Percentiles rank a stretch among this genome's conserved stretches.
Evolutionary conservation across 2,797 vertebrate genomes (phyloP).

Genomic region (Stomatorhinus walkeri): DNA sequence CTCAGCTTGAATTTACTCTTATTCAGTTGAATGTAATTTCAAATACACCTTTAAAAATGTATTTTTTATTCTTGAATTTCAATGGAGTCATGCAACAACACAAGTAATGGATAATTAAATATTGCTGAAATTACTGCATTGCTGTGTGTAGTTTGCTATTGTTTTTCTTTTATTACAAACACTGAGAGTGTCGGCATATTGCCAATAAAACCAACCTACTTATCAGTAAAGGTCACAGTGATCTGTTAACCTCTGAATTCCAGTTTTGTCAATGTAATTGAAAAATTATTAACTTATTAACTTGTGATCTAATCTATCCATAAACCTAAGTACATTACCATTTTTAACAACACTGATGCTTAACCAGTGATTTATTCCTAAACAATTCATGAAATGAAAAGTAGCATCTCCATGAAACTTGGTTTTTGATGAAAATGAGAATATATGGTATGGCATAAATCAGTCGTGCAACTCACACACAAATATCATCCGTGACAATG

Average conservation of each 20-base stretch:
- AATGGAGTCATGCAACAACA: slow-evolving; percentile 25
- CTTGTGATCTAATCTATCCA: neutral
- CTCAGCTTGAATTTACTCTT: slow-evolving; percentile 1
- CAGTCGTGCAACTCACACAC: slow-evolving; percentile 56
- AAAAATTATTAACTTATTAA: neutral
- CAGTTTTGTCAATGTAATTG: neutral
- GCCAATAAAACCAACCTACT: neutral
- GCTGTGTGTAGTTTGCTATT: neutral
- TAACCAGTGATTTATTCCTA: slow-evolving; percentile 72
- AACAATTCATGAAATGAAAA: slow-evolving; percentile 69
- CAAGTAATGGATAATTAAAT: neutral
- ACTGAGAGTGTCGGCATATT: neutral
- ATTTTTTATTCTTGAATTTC: slow-evolving; percentile 36
- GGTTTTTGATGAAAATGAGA: slow-evolving; percentile 56
- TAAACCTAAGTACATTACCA: neutral
- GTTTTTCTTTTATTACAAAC: neutral
- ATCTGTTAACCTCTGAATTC: neutral
- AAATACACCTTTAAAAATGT: slow-evolving; percentile 44
- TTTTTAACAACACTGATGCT: slow-evolving; percentile 18
- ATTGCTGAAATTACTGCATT: neutral
- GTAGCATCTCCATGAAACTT: slow-evolving; percentile 52
- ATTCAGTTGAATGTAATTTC: slow-evolving; percentile 26
- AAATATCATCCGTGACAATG: slow-evolving; percentile 37
- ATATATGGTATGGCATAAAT: slow-evolving; percentile 62
- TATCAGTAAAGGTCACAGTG: neutral